Evolutionary conservation across 2,888 invertebrate genomes (phyloP).

Genomic region (Acanthosepion esculentum): DNA sequence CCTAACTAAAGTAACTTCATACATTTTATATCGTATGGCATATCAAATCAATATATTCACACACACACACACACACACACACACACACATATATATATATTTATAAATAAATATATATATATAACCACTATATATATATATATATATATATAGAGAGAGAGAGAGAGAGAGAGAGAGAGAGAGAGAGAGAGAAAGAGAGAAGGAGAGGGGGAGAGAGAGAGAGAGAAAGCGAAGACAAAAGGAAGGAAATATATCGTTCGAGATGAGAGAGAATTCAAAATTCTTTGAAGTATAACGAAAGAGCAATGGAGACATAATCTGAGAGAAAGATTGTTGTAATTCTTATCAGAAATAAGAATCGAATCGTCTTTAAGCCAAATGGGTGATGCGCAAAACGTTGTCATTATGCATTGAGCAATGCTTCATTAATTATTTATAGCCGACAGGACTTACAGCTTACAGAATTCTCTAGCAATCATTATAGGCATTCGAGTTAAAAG

Average conservation of each 20-base stretch:
- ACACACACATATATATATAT: no score
- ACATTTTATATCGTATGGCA: background rate
- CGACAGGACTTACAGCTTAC: background rate
- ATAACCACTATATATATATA: background rate
- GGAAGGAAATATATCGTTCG: background rate
- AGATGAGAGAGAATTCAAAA: background rate
- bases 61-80: no score
- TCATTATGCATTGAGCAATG: background rate
- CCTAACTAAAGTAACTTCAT: background rate
- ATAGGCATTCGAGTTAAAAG: background rate
- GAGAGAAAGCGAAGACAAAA: no score
- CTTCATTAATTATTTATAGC: conserved; percentile 22
- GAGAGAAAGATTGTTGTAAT: background rate
- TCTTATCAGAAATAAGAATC: background rate
- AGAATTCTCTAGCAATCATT: background rate
- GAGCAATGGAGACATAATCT: background rate
- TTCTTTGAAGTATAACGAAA: background rate
- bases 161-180: no score
- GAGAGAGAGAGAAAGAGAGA: no score
- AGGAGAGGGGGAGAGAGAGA: no score
- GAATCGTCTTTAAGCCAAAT: background rate
- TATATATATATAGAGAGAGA: background rate
- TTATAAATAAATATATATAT: background rate
- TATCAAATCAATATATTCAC: background rate
- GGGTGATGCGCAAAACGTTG: background rate